A percentile compares a stretch with the other conserved stretches of the same genome.
phyloP scores from a whole-genome alignment of 2,888 invertebrate species.

The Acanthosepion esculentum region DNA sequence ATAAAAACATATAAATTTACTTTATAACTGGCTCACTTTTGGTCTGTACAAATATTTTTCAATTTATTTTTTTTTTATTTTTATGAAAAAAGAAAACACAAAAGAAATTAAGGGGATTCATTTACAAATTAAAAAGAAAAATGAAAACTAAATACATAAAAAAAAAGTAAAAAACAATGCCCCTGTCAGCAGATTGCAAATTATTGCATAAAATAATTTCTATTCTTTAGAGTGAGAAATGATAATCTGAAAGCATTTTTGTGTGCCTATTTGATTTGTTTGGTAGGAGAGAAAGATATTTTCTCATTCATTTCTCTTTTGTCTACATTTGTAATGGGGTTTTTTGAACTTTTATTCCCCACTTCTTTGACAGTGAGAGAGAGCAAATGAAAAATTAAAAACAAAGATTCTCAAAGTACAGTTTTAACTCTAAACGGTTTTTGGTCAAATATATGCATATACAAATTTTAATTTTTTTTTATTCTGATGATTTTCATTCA shows the following conservation, averaged over 20 bases:
- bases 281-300: too few relatives aligned
- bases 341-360: too few relatives aligned
- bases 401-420: too few relatives aligned
- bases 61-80: not conserved
- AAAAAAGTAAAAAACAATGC: not conserved
- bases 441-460: too few relatives aligned
- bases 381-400: too few relatives aligned
- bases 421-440: too few relatives aligned
- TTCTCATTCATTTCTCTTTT: too few relatives aligned
- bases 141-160: not conserved
- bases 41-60: not conserved
- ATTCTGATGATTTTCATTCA: too few relatives aligned
- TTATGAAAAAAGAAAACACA: not conserved
- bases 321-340: too few relatives aligned
- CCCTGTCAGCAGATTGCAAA: not conserved
- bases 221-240: not conserved
- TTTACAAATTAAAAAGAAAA: not conserved
- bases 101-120: not conserved
- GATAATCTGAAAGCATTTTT: not conserved
- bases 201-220: not conserved
- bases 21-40: not conserved
- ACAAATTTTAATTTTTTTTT: too few relatives aligned
- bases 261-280: too few relatives aligned
- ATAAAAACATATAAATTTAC: conserved; percentile 21
- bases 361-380: too few relatives aligned